Base-by-base conservation (phyloP, 1,140 invertebrate species). In the Alviniconcha marisindica region DNA sequence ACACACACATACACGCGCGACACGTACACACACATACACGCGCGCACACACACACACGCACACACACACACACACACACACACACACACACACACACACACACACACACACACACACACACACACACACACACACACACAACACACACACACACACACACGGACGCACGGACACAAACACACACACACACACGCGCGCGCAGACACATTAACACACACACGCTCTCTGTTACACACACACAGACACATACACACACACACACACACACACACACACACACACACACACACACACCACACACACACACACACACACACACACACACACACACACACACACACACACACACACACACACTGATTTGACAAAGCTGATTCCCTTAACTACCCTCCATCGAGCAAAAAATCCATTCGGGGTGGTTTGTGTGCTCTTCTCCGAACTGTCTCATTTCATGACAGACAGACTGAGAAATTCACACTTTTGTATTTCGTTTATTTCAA, bases 81-180 rank as follows among this genome's bases (percentile, higher is more conserved):
- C n/a, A 69, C 28, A 69, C 56, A 69, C 28, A 33, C n/a, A 69
- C 63, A 69, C n/a, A 33, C 63, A 69, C 63, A 33, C 63, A 69
- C n/a, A 33, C 63, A 33, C 56, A 60, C 56, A 60, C 56, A 33
- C n/a, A 51, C 0, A 51, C 7, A n/a, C 15, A 28, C 40, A 42
- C 12, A 76, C 38, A 42, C 38, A 76, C 36, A 42, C 12, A 76
- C 21, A 1, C 38, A 28, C 38, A 42, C 21, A n/a, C 44, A n/a
- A 21, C 36, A 21, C 40, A 10, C 44, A 76, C n/a, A 36, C 33
- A 73, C 69, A 42, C 21, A 76, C 73, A 76, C 73, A 28, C 44
- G 36, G 10, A 21, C 56, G 7, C 56, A 21, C 14, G 0, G 28
- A 33, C 24, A 10, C 28, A 1, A 15, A 0, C 28, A 66, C n/a